Evolutionary conservation across 2,797 vertebrate genomes (phyloP), one percentile per base, ranked within the genome.

Genomic region (Emydoidea blandingii): DNA sequence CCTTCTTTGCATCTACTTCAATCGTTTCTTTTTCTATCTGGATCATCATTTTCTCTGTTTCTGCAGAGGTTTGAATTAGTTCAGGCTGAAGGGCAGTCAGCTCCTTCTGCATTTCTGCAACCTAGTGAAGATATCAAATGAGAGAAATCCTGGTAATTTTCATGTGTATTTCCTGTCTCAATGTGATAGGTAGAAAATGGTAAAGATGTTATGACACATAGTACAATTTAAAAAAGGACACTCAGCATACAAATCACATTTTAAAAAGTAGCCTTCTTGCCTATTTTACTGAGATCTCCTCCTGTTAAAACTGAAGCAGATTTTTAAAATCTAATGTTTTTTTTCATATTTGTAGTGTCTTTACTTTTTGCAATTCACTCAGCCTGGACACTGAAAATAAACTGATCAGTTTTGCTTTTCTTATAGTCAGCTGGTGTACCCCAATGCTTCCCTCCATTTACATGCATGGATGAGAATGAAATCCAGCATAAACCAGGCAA

Each of bases 41-140:
- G 86, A 98, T 85, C 99, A 99, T 99, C 99, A 99, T 99, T 92
- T 98, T 98, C 5, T 98, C 99, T 0, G 99, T 99, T 97, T 99
- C 99, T 65, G 98, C 98, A 18, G 99, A 99, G 3, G 99, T 99
- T 78, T 97, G 96, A 82, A 99, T 99, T 91, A 99, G 98, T 94
- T 99, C 98, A 47, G 99, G 99, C 90, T 99, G 99, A 88, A 99
- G 98, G 53, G 98, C 99, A 1, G 99, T 99, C 94, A 99, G 97
- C 91, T 99, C 99, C 83, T 98, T 97, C 95, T 99, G 99, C 99
- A 99, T 99, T 90, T 99, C 98, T 23, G 98, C 98, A 93, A 99
- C 99, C 99, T 99, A 96, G 85, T 53, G 90, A 92, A 92, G 16
- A 83, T 25, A 94, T 83, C 4, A 84, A 19, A 44, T 34, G 79